These are phyloP conservation scores for Arion vulgaris DNA, from an alignment of 1,140 invertebrate genomes.

Conservation along the genomic window DNA sequence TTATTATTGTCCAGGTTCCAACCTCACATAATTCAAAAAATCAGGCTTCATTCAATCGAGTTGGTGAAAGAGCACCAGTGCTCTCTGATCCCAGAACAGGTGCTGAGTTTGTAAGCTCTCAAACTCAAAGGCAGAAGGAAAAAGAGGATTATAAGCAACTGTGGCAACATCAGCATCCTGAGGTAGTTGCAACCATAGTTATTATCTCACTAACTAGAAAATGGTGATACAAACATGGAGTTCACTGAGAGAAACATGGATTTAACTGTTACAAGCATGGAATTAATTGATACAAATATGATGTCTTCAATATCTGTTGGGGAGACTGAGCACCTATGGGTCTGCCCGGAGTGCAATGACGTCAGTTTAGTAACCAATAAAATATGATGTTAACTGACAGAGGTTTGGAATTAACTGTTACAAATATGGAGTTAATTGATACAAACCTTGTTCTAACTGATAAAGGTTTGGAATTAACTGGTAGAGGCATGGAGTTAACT, in stretches of 20 bases:
- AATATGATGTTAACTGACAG: too few relatives aligned
- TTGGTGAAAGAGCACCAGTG: not conserved
- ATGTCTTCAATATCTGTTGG: not conserved
- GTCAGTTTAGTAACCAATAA: too few relatives aligned
- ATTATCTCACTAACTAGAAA: not conserved
- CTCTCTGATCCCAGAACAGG: not conserved
- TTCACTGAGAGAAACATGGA: too few relatives aligned
- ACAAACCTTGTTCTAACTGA: too few relatives aligned
- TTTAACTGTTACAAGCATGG: too few relatives aligned
- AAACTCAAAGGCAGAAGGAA: not conserved
- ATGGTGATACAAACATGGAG: too few relatives aligned
- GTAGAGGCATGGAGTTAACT: too few relatives aligned
- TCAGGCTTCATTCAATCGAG: not conserved
- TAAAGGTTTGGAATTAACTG: too few relatives aligned
- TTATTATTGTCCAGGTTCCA: not conserved
- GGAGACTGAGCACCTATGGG: too few relatives aligned
- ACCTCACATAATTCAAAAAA: not conserved
- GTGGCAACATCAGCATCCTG: constrained; percentile 26
- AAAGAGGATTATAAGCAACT: constrained; percentile 17
- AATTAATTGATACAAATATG: not conserved
- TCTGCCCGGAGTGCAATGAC: too few relatives aligned
- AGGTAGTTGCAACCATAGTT: not conserved
- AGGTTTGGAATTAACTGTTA: too few relatives aligned
- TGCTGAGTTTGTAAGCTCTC: not conserved
- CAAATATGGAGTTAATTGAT: not conserved